Base-by-base conservation (phyloP, 2,888 invertebrate genomes). In the Itoplectis maculator region DNA sequence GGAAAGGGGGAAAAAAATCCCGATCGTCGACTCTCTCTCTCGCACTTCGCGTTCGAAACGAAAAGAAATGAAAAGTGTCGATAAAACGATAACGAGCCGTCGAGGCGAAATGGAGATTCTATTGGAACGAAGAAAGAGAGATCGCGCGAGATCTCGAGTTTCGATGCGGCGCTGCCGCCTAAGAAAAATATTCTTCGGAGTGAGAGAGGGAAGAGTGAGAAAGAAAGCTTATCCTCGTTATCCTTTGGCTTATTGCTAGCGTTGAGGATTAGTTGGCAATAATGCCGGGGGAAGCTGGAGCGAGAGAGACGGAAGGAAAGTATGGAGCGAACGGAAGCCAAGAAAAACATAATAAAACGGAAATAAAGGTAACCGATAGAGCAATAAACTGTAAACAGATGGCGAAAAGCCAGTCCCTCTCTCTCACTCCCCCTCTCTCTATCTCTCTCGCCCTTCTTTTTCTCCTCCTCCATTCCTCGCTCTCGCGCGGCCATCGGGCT, bases 401-500 rank as follows among this genome's bases (percentile, higher is more conserved):
- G 83, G 79, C 79, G 65, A 73, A 80, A 79, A 73, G 65, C 73
- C 68, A 76, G 73, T 78, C 66, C 51, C 77, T 80, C 74, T 81
- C 79, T 78, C 84, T 56, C 51, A 61, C 54, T 82, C 83, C 82
- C 84, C 87, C 85, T 87, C 83, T 87, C 86, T 87, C 85, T 85
- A 88, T 88, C 87, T 86, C 89, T 90, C 88, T 75, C 59, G 72
- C 78, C n/a, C 83, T 79, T 74, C 13, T 69, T 11, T 56, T 47
- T 66, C 54, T 82, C 83, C 83, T 84, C 87, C 85, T 87, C 83
- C 87, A 86, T 87, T 86, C 85, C 88, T 88, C 87, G 87, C 89
- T 90, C 88, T 75, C 59, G 72, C 79, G 75, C 69, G 81, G 73
- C 73, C 73, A 82, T 78, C 65, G 73, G 23, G 45, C 84, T 79